Evolutionary conservation across 2,113 vertebrate genomes (phyloP).

Genomic region (Anoplopoma fimbria): DNA sequence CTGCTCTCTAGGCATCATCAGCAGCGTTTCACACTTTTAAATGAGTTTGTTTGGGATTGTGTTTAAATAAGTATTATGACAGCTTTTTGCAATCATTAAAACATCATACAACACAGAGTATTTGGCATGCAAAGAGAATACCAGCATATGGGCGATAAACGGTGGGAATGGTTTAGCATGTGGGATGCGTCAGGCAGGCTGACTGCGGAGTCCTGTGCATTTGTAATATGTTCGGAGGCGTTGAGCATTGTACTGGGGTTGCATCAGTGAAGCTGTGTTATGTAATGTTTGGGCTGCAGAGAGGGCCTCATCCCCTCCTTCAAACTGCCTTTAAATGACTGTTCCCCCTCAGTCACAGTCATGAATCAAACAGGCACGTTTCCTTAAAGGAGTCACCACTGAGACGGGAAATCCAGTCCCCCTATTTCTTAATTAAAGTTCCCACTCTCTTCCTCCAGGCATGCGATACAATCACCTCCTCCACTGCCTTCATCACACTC

Average conservation of each 20-base stretch:
- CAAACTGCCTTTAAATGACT: slow-evolving; percentile 58
- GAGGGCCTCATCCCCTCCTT: slow-evolving; percentile 50
- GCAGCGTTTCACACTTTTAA: slow-evolving; percentile 5
- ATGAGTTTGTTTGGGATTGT: slow-evolving; percentile 36
- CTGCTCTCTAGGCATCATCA: slow-evolving; percentile 13
- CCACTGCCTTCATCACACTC: slow-evolving; percentile 58
- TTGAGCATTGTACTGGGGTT: slow-evolving; percentile 67
- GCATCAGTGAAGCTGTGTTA: slow-evolving; percentile 70
- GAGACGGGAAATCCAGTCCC: slow-evolving; percentile 68
- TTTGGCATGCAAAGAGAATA: slow-evolving; percentile 23
- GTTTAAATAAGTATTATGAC: slow-evolving; percentile 25
- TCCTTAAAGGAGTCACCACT: slow-evolving; percentile 62
- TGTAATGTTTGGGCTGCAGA: slow-evolving; percentile 72
- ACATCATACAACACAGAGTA: slow-evolving; percentile 30
- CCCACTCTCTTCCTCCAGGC: slow-evolving; percentile 67
- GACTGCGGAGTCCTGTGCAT: slow-evolving; percentile 62
- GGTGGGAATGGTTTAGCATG: slow-evolving; percentile 56
- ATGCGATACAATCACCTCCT: slow-evolving; percentile 73
- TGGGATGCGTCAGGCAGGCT: slow-evolving; percentile 69
- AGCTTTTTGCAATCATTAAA: slow-evolving; percentile 18
- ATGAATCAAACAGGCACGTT: slow-evolving; percentile 64
- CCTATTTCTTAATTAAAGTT: slow-evolving; percentile 77
- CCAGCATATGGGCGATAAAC: slow-evolving; percentile 51
- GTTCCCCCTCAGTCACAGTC: slow-evolving; percentile 44
- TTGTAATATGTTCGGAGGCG: slow-evolving; percentile 73